Percentiles rank a stretch among this genome's conserved stretches.
Evolutionary conservation across 2,888 invertebrate genomes (phyloP).

Genomic region (Geotrupes spiniger): DNA sequence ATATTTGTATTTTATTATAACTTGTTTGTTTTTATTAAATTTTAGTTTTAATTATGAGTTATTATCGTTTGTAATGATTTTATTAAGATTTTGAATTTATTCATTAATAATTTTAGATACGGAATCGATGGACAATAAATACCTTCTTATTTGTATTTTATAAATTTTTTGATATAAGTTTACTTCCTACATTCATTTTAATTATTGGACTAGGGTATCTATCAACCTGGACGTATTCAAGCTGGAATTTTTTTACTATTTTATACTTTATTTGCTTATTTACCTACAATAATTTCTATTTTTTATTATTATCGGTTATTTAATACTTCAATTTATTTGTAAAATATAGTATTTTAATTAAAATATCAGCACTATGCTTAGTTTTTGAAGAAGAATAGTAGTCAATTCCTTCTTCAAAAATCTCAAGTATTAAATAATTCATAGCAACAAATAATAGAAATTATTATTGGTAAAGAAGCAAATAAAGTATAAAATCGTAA

Average conservation of each 20-base stretch:
- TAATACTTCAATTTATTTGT: constrained; percentile 54
- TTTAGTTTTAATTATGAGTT: constrained; percentile 50
- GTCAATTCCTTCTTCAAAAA: too few relatives aligned
- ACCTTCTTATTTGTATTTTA: constrained; percentile 64
- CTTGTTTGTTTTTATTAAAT: constrained; percentile 53
- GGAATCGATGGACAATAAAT: constrained; percentile 50
- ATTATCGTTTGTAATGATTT: constrained; percentile 56
- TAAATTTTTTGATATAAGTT: constrained; percentile 67
- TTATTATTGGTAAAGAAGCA: too few relatives aligned
- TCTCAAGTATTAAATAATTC: too few relatives aligned
- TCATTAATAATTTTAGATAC: constrained; percentile 43
- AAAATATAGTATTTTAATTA: too few relatives aligned
- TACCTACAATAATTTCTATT: constrained; percentile 60
- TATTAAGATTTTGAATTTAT: constrained; percentile 61
- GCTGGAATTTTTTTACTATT: constrained; percentile 66
- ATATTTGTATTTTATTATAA: constrained; percentile 53
- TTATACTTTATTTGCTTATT: constrained; percentile 68
- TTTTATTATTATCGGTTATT: constrained; percentile 53
- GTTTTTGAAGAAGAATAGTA: too few relatives aligned
- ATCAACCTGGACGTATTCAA: constrained; percentile 66
- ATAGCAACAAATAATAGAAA: too few relatives aligned
- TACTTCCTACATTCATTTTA: constrained; percentile 66
- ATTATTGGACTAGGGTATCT: constrained; percentile 68
- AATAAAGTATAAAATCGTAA: too few relatives aligned
- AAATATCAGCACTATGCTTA: too few relatives aligned